Evolutionary conservation across 2,113 vertebrate genomes (phyloP), one percentile per base, ranked within the genome.

Genomic region (Chelonoidis abingdonii): DNA sequence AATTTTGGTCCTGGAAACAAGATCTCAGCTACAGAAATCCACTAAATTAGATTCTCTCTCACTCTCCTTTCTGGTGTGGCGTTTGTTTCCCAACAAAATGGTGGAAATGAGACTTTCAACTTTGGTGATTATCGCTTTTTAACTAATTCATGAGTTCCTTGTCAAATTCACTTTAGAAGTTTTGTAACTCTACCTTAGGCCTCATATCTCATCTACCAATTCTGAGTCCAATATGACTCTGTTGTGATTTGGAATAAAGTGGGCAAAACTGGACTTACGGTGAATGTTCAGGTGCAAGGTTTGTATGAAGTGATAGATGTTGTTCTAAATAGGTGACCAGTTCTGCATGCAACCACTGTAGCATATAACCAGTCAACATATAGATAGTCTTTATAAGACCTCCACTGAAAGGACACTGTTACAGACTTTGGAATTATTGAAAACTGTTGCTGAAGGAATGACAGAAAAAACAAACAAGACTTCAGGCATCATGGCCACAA

Each of bases 1-100:
- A 69, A 87, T 24, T 25, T 78, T 93, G 5, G 52, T 49, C 38
- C 62, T 85, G 53, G 81, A 93, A 96, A 83, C 72, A 80, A 87
- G 91, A 88, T 16, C 84, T 10, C 10, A 93, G n/a, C 10, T 87
- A 24, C 6, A 16, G n/a, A 3, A 59, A 4, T 35, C 24, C 27
- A 83, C 29, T 35, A 47, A 52, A 53, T 12, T 41, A 29, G 69
- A 14, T 16, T 44, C 29, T 87, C 3, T 76, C 59, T 89, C 84
- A 83, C 35, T 83, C 54, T 31, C 7, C 82, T 4, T 2, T 5
- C 38, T 8, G 2, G 62, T n/a, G 17, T 8, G 62, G 62, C 14
- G 2, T n/a, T 86, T 91, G 56, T 76, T 80, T 57, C 54, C 27
- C 57, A 4, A 69, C 81, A 92, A 84, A 53, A 86, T 3, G 11